Evolutionary conservation across 2,797 vertebrate species (phyloP).

Genomic region (Leucoraja ocellata): DNA sequence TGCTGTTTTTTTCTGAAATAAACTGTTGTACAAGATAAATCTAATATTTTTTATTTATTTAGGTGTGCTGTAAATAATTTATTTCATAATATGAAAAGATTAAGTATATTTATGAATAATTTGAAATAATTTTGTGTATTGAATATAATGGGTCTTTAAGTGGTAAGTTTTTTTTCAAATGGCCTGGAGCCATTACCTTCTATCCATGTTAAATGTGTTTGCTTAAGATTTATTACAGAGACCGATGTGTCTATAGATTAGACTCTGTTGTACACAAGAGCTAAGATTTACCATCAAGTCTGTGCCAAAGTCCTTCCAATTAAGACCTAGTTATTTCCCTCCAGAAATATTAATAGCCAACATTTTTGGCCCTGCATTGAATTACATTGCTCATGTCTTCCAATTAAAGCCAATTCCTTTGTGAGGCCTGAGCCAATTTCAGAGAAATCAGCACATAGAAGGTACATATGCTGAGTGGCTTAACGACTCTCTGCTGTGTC

Average conservation of each 20-base stretch:
- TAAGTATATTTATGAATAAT: neutral
- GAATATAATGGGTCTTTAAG: neutral
- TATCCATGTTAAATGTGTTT: neutral
- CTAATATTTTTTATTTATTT: neutral
- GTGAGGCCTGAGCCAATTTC: neutral
- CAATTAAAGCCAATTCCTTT: constrained; percentile 1
- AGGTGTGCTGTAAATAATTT: neutral
- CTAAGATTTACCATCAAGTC: neutral
- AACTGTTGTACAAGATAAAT: neutral
- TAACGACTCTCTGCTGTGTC: neutral
- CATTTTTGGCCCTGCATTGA: neutral
- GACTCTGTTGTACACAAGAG: neutral
- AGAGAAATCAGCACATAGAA: neutral
- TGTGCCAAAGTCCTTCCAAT: constrained; percentile 4
- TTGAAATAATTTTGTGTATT: neutral
- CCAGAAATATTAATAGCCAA: constrained; percentile 3
- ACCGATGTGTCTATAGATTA: neutral
- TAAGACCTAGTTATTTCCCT: constrained; percentile 11
- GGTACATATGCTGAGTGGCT: neutral
- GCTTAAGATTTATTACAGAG: neutral
- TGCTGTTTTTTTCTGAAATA: too few species aligned
- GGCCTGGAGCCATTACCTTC: neutral
- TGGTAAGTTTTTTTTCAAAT: constrained; percentile 1
- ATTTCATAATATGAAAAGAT: neutral
- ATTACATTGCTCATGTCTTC: neutral